Conservation (phyloP, 2,888 invertebrate genomes). For the Erebia epiphron region DNA sequence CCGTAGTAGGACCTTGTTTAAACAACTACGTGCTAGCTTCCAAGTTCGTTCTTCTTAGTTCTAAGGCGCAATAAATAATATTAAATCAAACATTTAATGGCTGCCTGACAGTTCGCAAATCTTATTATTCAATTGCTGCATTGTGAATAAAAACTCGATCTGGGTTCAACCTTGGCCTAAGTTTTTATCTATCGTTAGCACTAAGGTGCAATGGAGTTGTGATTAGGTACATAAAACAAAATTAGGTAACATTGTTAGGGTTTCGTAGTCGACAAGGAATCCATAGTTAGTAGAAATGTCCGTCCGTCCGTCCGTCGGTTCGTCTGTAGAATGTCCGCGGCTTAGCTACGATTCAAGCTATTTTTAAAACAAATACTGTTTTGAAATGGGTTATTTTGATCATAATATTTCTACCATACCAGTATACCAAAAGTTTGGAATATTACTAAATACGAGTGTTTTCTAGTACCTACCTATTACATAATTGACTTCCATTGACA, state of each 20-base stretch:
- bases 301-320: too few relatives aligned
- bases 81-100: constrained; percentile 12
- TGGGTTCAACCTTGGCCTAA: constrained; percentile 24
- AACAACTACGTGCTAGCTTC: too few relatives aligned
- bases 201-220: constrained; percentile 17
- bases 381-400: constrained; percentile 15
- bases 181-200: constrained; percentile 23
- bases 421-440: constrained; percentile 2
- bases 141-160: constrained; percentile 26
- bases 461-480: constrained; percentile 2
- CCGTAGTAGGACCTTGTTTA: too few relatives aligned
- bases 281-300: not conserved
- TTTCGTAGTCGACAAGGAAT: not conserved
- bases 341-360: too few relatives aligned
- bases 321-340: too few relatives aligned
- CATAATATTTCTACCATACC: not conserved
- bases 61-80: constrained; percentile 13
- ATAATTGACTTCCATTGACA: not conserved
- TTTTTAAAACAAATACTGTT: not conserved
- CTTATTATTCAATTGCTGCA: constrained; percentile 28
- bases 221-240: not conserved
- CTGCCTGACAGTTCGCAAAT: constrained; percentile 19
- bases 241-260: not conserved
- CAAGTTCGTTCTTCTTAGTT: not conserved
- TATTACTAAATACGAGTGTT: not conserved